Conservation (phyloP, 2,888 invertebrate species). For the Clitarchus hookeri region DNA sequence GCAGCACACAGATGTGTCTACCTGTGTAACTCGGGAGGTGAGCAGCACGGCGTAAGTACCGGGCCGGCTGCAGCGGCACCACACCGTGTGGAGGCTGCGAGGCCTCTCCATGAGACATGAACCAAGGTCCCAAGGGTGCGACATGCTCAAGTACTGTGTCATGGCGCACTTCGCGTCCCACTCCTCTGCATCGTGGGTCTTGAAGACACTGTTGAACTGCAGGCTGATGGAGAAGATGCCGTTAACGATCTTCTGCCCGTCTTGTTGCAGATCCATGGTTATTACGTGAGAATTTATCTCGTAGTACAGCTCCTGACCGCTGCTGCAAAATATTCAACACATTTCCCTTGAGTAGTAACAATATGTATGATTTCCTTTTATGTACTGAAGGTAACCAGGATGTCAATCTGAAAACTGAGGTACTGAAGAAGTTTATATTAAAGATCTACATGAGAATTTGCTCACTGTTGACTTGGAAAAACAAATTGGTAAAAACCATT, state of each 20-base stretch:
- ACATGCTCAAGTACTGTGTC: constrained; percentile 52
- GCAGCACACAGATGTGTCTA: too few relatives aligned
- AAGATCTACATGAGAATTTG: too few relatives aligned
- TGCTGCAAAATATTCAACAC: constrained; percentile 53
- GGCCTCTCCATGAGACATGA: constrained; percentile 57
- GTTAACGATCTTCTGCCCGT: constrained; percentile 10
- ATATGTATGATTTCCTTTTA: too few relatives aligned
- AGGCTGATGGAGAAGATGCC: constrained; percentile 53
- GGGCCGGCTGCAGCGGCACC: constrained; percentile 65
- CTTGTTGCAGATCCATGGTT: constrained; percentile 51
- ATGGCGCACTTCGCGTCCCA: constrained; percentile 59
- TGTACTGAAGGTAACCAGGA: too few relatives aligned
- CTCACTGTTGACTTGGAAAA: too few relatives aligned
- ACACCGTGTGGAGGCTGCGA: constrained; percentile 54
- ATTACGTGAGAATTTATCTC: constrained; percentile 65
- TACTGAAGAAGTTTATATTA: too few relatives aligned
- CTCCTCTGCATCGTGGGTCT: constrained; percentile 54
- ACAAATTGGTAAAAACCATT: too few relatives aligned
- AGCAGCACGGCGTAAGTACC: constrained; percentile 68
- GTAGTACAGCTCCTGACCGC: constrained; percentile 69
- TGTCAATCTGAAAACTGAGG: too few relatives aligned
- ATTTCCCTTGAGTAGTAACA: background rate
- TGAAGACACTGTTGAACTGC: constrained; percentile 57
- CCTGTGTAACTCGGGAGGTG: constrained; percentile 49
- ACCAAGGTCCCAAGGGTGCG: constrained; percentile 63